Conservation (phyloP, 2,888 invertebrate species). For the Epinotia ramella region DNA sequence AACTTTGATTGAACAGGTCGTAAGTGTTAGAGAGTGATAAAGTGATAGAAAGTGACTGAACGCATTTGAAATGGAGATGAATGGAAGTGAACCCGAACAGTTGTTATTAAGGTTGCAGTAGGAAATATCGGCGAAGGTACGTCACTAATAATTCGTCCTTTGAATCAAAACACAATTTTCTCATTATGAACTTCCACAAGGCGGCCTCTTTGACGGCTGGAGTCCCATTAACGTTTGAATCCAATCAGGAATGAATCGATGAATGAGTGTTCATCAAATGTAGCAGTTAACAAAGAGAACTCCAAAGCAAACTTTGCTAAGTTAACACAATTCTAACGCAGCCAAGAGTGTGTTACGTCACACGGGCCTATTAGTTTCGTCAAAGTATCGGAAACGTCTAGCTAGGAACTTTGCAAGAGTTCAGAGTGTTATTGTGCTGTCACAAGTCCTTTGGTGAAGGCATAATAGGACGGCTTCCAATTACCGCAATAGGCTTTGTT, state of each 20-base stretch:
- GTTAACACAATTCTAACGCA: slow-evolving; percentile 3
- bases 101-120: background rate
- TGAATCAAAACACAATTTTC: slow-evolving; percentile 16
- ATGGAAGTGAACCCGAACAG: no score
- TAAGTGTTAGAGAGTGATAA: no score
- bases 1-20: no score
- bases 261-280: background rate
- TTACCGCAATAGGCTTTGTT: slow-evolving; percentile 9
- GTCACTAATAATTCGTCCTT: background rate
- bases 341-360: slow-evolving; percentile 1
- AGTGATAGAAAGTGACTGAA: no score
- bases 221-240: background rate
- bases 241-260: slow-evolving; percentile 18
- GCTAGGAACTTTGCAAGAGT: slow-evolving; percentile 31
- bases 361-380: slow-evolving; percentile 7
- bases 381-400: slow-evolving; percentile 32
- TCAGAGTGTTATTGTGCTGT: slow-evolving; percentile 35
- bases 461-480: slow-evolving; percentile 21
- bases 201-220: background rate
- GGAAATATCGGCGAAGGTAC: background rate
- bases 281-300: background rate
- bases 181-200: slow-evolving; percentile 18
- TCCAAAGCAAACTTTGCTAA: slow-evolving; percentile 6
- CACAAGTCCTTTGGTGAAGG: slow-evolving; percentile 17
- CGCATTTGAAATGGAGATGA: no score